Conservation (phyloP, 2,888 invertebrate genomes). For the Cephus pulcher region DNA sequence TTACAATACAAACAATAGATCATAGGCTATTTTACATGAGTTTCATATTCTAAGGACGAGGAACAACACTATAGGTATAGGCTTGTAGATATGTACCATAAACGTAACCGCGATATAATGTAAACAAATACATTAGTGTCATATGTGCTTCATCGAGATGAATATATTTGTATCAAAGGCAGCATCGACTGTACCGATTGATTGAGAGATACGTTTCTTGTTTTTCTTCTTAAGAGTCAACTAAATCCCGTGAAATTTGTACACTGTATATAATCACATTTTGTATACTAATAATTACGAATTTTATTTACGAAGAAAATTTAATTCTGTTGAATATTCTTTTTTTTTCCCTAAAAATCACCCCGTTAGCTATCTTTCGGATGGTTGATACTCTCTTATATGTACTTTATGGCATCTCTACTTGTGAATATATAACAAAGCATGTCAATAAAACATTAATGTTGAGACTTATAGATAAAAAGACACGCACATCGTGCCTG, state of each 20-base stretch:
- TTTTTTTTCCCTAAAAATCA: background rate
- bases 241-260: background rate
- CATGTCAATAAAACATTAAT: background rate
- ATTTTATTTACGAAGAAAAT: background rate
- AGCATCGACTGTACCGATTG: background rate
- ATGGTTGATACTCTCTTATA: background rate
- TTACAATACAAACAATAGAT: constrained; percentile 6
- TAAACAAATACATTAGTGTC: background rate
- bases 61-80: constrained; percentile 28
- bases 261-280: background rate
- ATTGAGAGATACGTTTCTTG: background rate
- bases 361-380: background rate
- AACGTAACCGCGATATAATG: constrained; percentile 32
- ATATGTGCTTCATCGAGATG: background rate
- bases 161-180: background rate
- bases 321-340: background rate
- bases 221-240: background rate
- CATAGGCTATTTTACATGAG: constrained; percentile 42
- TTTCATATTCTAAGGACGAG: constrained; percentile 16
- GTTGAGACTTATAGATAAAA: background rate
- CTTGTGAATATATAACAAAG: background rate
- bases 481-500: background rate
- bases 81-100: constrained; percentile 55
- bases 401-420: background rate
- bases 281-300: background rate